These are phyloP conservation scores for Drosophila trapezifrons DNA, from an alignment of 1,140 invertebrate genomes.

Conservation along the genomic window DNA sequence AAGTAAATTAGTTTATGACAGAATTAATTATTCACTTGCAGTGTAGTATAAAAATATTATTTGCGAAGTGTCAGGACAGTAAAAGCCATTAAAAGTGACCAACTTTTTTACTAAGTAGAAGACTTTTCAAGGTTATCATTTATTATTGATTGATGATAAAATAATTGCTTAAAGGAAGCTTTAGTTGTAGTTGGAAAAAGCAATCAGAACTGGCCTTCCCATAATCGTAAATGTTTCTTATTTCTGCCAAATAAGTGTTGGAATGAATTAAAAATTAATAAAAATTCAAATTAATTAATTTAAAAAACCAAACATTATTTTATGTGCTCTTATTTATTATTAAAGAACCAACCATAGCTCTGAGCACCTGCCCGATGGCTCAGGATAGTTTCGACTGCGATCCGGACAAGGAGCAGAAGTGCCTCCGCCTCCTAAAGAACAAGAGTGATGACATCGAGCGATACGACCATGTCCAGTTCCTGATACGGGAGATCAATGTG, in stretches of 20 bases:
- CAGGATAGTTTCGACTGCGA: conserved; percentile 79
- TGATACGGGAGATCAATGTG: conserved; percentile 92
- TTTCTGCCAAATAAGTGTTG: not conserved
- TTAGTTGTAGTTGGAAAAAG: too few relatives aligned
- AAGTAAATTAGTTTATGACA: conserved; percentile 13
- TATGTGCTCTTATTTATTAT: not conserved
- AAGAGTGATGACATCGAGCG: conserved; percentile 84
- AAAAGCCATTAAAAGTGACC: not conserved
- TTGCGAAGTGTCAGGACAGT: conserved; percentile 4
- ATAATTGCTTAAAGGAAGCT: not conserved
- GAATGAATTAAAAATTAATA: not conserved
- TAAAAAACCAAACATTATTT: not conserved
- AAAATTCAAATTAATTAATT: not conserved
- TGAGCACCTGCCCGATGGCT: conserved; percentile 27
- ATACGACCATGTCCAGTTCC: conserved; percentile 96
- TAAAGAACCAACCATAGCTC: conserved; percentile 19
- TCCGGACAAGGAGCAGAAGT: conserved; percentile 78
- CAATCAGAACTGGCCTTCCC: too few relatives aligned
- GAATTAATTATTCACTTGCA: conserved; percentile 2
- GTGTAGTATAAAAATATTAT: not conserved
- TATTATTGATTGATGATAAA: not conserved
- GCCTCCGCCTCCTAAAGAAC: conserved; percentile 80
- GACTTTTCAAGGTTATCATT: too few relatives aligned
- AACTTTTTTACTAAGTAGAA: too few relatives aligned
- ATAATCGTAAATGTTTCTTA: not conserved